Evolutionary conservation across 2,113 vertebrate species (phyloP), one percentile per base, ranked within the genome.

Genomic region (Heptranchias perlo): DNA sequence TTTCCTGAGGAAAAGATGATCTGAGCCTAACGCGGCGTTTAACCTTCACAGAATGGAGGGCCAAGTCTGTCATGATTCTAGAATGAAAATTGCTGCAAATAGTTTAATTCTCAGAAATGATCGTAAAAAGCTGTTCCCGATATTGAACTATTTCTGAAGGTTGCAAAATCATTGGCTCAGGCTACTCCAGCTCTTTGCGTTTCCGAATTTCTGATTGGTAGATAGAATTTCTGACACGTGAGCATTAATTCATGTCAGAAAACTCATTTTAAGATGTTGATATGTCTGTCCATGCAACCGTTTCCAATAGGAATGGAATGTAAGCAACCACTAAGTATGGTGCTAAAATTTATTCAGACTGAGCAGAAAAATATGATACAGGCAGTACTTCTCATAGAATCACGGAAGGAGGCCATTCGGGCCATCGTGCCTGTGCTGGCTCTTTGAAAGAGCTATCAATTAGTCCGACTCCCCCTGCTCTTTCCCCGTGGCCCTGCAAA

Each of bases 211-310:
- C 44, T 52, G 23, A 31, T 52, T 35, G 13, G 25, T 69, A 14
- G 44, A 35, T 44, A 16, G 25, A 31, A 52, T 31, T 73, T 52
- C 11, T 95, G 65, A 47, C 61, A 94, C 92, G 39, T 91, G 23
- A 62, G 64, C 23, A 69, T 69, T 35, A 18, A 13, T 69, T 47
- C 39, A 95, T 28, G 65, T 52, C 28, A 52, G 94, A 95, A 95
- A 69, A 95, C n/a, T 95, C 23, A 49, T 69, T 95, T 95, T 28
- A 95, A 95, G 94, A 95, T 95, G 94, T 73, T 65, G 92, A 64
- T 18, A 39, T 65, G 31, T 89, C 31, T 62, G 11, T 67, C 23
- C 13, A 13, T 73, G 44, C 28, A 69, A 52, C 28, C 44, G 1
- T 31, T 14, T 69, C 23, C 44, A 95, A 52, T 69, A 10, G 28